Percentiles rank a stretch among this genome's conserved stretches.
Evolutionary conservation across 2,113 vertebrate species (phyloP).

Genomic region (Ceuthmochares aereus): DNA sequence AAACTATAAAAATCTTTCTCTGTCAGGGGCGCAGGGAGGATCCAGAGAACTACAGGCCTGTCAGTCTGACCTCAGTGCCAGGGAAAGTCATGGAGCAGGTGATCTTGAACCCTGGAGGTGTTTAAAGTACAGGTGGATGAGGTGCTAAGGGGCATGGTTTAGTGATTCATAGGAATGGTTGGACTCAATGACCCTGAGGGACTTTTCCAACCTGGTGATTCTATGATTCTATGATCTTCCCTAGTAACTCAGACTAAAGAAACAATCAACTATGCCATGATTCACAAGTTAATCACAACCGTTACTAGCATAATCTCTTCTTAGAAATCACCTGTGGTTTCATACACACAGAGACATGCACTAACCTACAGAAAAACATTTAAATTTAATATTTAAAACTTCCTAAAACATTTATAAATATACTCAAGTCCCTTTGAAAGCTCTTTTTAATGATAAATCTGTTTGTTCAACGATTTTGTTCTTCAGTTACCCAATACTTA

Average conservation of each 20-base stretch:
- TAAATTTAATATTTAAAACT: neutral
- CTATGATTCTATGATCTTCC: too few species aligned
- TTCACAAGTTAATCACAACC: neutral
- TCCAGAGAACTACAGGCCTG: too few species aligned
- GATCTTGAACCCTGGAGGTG: too few species aligned
- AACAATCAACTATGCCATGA: neutral
- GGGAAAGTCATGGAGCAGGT: too few species aligned
- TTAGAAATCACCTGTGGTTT: neutral
- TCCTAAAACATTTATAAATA: neutral
- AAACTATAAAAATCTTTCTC: neutral
- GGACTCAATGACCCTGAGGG: too few species aligned
- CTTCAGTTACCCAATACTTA: neutral
- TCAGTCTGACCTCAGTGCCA: too few species aligned
- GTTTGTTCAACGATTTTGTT: neutral
- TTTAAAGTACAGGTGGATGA: too few species aligned
- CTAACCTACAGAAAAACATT: neutral
- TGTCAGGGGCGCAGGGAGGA: too few species aligned
- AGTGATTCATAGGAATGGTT: too few species aligned
- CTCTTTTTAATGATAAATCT: neutral
- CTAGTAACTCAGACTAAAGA: neutral
- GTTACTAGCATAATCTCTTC: neutral
- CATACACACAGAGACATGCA: neutral
- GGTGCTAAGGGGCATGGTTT: too few species aligned
- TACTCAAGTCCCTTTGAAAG: neutral
- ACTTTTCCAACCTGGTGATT: too few species aligned